These are phyloP conservation scores for Macaria notata DNA, from an alignment of 2,888 invertebrate genomes.

Conservation along the genomic window DNA sequence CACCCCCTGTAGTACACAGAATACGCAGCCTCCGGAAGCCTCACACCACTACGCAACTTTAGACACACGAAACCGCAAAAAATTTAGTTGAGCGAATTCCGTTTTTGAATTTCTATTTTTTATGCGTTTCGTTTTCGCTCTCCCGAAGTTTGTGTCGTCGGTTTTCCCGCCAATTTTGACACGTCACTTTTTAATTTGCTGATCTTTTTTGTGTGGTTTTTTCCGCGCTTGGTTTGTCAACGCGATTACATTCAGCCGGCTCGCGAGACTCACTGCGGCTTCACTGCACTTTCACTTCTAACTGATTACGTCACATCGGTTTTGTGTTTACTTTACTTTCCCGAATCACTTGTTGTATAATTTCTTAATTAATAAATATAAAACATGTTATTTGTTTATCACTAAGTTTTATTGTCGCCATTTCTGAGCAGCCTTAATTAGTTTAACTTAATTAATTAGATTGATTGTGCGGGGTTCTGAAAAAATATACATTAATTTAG, in stretches of 20 bases:
- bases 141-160: background rate
- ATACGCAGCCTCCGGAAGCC: constrained; percentile 19
- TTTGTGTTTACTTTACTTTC: constrained; percentile 36
- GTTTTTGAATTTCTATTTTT: constrained; percentile 16
- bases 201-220: constrained; percentile 33
- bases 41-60: constrained; percentile 11
- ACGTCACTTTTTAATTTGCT: constrained; percentile 1
- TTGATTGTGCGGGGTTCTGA: constrained; percentile 17
- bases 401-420: constrained; percentile 47
- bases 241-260: constrained; percentile 46
- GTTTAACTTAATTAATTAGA: constrained; percentile 15
- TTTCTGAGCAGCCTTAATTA: constrained; percentile 36
- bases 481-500: constrained; percentile 12
- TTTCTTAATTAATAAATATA: constrained; percentile 21
- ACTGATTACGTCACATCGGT: constrained; percentile 50
- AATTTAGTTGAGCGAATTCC: too few species aligned
- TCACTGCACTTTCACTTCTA: constrained; percentile 60
- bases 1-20: constrained; percentile 38
- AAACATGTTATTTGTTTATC: constrained; percentile 23
- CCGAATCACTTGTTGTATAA: constrained; percentile 19
- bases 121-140: constrained; percentile 12
- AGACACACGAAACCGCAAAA: background rate
- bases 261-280: constrained; percentile 48
- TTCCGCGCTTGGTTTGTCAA: constrained; percentile 1
- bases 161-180: constrained; percentile 1